Base-by-base conservation (phyloP, 2,113 vertebrate species). In the Hucho hucho region DNA sequence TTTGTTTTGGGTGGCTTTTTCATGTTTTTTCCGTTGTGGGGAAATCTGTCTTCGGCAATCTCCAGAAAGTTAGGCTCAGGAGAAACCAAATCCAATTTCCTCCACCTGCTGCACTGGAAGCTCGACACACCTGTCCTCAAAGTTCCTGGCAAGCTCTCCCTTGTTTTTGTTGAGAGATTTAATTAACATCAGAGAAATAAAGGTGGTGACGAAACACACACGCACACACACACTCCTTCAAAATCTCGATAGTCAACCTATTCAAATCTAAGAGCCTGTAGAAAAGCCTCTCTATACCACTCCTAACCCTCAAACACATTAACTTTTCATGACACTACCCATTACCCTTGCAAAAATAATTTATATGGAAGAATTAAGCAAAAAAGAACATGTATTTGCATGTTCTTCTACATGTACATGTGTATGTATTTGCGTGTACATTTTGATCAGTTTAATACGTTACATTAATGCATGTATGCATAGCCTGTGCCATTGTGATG, bases 131-230 rank as follows among this genome's bases (percentile, higher is more conserved):
- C 87, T 90, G 88, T 82, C 81, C 77, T 80, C 72, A 75, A 84
- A 88, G 79, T 83, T 84, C 71, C 28, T 67, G 64, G 85, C 82
- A 61, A 83, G 81, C 80, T 76, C 69, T 83, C 82, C 16, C 4
- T 53, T 61, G 64, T 79, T 81, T 85, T 90, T 89, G 84, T 82
- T 87, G 79, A 9, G 82, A 86, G 83, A 88, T 88, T 91, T 89
- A 90, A 91, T 88, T 90, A 89, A 86, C 78, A 86, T 70, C 82
- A 75, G 81, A 88, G 83, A 90, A 88, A 83, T 81, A 81, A 87
- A 66, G 65, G 72, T 53, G 79, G 73, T 47, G 29, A 26, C 5
- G 75, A 80, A 75, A 70, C 77, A 47, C 11, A 72, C 81, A 83
- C 74, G 81, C 3, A 53, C 11, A 49, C 46, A 47, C 46, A 47